Evolutionary conservation across 2,113 vertebrate species (phyloP).

Genomic region (Prinia subflava): DNA sequence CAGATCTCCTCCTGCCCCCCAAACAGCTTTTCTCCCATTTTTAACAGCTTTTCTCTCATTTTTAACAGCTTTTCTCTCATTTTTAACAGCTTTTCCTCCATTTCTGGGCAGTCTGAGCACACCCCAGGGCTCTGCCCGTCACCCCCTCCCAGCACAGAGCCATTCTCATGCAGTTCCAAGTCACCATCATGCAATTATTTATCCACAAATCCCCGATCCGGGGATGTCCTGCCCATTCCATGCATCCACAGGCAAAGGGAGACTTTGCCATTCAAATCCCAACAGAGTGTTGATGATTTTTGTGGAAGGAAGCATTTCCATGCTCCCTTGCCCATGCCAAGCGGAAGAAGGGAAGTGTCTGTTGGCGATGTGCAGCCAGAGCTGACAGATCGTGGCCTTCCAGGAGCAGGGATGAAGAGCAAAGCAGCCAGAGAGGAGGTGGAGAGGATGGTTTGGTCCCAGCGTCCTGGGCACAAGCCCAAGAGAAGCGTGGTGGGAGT

Average conservation of each 20-base stretch:
- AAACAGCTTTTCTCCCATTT: background rate
- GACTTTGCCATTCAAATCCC: background rate
- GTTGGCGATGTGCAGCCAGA: background rate
- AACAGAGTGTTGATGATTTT: background rate
- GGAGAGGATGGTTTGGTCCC: background rate
- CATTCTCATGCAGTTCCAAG: background rate
- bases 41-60: no score
- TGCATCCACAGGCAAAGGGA: background rate
- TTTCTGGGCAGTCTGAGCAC: background rate
- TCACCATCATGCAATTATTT: background rate
- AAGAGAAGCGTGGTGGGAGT: conserved; percentile 2
- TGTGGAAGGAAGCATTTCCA: conserved; percentile 6
- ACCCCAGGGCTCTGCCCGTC: background rate
- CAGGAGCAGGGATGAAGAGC: conserved; percentile 37
- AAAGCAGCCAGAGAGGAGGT: conserved; percentile 18
- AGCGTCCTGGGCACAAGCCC: background rate
- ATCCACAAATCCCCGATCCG: fast-evolving
- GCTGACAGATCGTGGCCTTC: background rate
- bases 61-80: no score
- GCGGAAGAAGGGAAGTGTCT: background rate
- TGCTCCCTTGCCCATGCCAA: background rate
- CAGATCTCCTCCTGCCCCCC: background rate
- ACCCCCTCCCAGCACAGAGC: background rate
- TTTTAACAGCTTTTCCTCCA: background rate
- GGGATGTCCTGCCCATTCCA: background rate